These are phyloP conservation scores for Palloptera scutellata DNA, from an alignment of 2,888 invertebrate genomes.

Conservation along the genomic window DNA sequence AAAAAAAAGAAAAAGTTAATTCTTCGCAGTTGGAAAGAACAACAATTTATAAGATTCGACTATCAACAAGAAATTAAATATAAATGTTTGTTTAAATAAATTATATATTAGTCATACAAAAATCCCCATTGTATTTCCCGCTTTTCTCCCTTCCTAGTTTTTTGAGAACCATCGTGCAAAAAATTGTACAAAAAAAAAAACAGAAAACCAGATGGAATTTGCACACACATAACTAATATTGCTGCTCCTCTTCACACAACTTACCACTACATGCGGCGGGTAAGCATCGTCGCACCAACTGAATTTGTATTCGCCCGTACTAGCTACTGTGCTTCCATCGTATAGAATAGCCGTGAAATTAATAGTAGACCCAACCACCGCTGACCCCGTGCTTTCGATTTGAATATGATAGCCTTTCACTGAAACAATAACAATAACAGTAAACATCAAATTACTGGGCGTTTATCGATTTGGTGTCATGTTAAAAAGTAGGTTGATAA, in stretches of 20 bases:
- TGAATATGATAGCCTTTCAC: constrained; percentile 63
- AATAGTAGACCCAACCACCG: constrained; percentile 76
- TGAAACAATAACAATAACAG: constrained; percentile 26
- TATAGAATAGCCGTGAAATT: constrained; percentile 67
- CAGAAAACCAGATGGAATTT: neutral
- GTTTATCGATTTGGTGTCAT: constrained; percentile 10
- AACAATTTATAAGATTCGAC: too few species aligned
- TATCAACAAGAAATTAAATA: too few species aligned
- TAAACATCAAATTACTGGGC: constrained; percentile 7
- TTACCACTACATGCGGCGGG: constrained; percentile 45
- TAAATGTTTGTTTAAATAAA: too few species aligned
- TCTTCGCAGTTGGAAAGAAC: too few species aligned
- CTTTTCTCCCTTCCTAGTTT: too few species aligned
- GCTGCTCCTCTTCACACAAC: constrained; percentile 23
- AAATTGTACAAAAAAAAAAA: too few species aligned
- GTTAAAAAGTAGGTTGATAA: too few species aligned
- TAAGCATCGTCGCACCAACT: constrained; percentile 70
- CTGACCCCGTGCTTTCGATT: constrained; percentile 72
- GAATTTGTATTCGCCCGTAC: constrained; percentile 67
- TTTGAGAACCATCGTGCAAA: too few species aligned
- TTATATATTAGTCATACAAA: too few species aligned
- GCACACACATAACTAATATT: neutral
- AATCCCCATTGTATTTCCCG: too few species aligned
- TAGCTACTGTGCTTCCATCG: constrained; percentile 48
- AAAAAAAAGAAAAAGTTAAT: too few species aligned